Percentiles rank a stretch among this genome's conserved stretches.
phyloP scores from a whole-genome alignment of 2,888 invertebrate species.

The Heliconius sara region DNA sequence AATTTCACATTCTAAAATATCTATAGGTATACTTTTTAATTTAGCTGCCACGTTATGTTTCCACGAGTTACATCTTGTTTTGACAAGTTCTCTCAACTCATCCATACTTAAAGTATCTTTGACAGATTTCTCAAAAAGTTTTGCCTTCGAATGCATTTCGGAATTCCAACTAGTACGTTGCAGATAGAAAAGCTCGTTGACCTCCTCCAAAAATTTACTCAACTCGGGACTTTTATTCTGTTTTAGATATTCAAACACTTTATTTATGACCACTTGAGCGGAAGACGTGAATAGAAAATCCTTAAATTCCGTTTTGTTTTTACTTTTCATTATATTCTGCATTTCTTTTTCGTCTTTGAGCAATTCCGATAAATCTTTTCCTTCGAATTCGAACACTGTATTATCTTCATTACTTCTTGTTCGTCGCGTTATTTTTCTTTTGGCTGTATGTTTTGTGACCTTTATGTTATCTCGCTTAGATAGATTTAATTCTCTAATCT shows the following conservation, averaged over 20 bases:
- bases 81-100: conserved; percentile 66
- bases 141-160: conserved; percentile 68
- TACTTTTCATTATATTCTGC: conserved; percentile 64
- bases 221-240: conserved; percentile 68
- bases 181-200: conserved; percentile 61
- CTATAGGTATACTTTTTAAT: conserved; percentile 69
- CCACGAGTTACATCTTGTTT: conserved; percentile 69
- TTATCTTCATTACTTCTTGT: conserved; percentile 66
- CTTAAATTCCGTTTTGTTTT: conserved; percentile 67
- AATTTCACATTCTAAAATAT: conserved; percentile 69
- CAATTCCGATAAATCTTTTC: conserved; percentile 66
- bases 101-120: conserved; percentile 74
- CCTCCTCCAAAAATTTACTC: conserved; percentile 67
- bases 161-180: conserved; percentile 63
- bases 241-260: conserved; percentile 73
- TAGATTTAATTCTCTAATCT: conserved; percentile 75
- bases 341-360: conserved; percentile 70
- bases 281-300: conserved; percentile 71
- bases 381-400: conserved; percentile 69
- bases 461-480: conserved; percentile 75
- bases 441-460: conserved; percentile 76
- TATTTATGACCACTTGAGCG: conserved; percentile 74
- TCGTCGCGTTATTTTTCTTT: conserved; percentile 71
- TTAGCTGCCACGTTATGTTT: conserved; percentile 68
- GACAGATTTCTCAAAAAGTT: conserved; percentile 70